Base-by-base conservation (phyloP, 2,113 vertebrate species). In the Erinaceus europaeus region DNA sequence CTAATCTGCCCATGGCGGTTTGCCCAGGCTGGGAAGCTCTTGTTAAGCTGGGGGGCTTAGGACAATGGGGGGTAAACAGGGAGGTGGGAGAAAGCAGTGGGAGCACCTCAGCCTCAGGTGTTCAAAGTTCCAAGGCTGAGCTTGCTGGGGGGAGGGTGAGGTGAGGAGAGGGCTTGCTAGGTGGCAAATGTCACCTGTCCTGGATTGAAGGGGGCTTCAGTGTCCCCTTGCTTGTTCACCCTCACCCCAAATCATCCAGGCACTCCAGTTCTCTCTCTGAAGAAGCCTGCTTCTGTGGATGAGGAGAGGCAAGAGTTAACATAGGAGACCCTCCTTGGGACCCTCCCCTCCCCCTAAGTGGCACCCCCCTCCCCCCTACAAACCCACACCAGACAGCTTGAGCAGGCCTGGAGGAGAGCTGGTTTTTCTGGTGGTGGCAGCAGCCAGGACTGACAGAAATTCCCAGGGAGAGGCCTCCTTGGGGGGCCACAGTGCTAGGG, bases 21-120 rank as follows among this genome's bases (percentile, higher is more conserved):
- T 94, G 95, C 95, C 93, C 76, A 1, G 87, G 42, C 61, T 80
- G 91, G 57, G 85, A 95, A 92, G 79, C 92, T 91, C 86, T 93
- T 23, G 2, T 74, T 95, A 95, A 95, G 90, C 94, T 71, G 69
- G 89, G 89, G 94, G 95, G 92, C 85, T 96, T 96, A 96, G 88
- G 78, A 78, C 83, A 74, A 59, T 76, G 74, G 48, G 73, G 90
- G 91, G 64, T 86, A 72, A 84, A 25, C 34, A 82, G 78, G 50
- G 90, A 89, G 83, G 38, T 36, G 7, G 77, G 46, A 77, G 64
- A 83, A 92, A 53, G 88, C 21, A 3, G 69, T 72, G 53, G n/a
- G 73, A 86, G 74, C 88, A 42, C n/a, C n/a, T n/a, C n/a, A n/a
- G 21, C 88, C 90, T 62, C 46, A 32, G 52, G 64, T 52, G 90